Evolutionary conservation across 2,888 invertebrate genomes (phyloP), one percentile per base, ranked within the genome.

Genomic region (Ischnus inquisitorius): DNA sequence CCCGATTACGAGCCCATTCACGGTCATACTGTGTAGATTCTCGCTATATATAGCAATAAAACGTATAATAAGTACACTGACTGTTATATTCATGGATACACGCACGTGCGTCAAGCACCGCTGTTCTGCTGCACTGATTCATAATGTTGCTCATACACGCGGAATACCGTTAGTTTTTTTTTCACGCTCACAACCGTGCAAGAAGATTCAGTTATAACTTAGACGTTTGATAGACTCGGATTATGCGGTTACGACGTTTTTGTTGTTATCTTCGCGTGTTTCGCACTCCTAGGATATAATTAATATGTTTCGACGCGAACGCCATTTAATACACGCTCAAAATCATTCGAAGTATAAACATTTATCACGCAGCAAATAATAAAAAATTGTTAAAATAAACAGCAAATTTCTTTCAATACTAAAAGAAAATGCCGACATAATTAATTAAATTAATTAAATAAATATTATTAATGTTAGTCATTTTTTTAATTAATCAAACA

Each of bases 71-170:
- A 25, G 72, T 67, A 39, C 48, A 79, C 67, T 83, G 68, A 69
- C 68, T 75, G 60, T 19, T 54, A 57, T 43, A 46, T 67, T 48
- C 41, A 51, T 71, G 65, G 43, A 62, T 69, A 4, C 48, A 80
- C 62, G 74, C 75, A 75, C 80, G 79, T 74, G 65, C 67, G 74
- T 80, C 25, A 43, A 57, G 25, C 4, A 6, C 5, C 1, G 34
- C 34, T 1, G 34, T 22, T 65, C 43, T 74, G 54, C 41, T n/a
- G 57, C 72, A 60, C 22, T 74, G 72, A 68, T 74, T 67, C 79
- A 34, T 60, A 16, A 72, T 46, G 22, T 28, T 43, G 43, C 60
- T 65, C 67, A 60, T 74, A 67, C 41, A 34, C 46, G 60, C 68
- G 12, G 43, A 57, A 34, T 48, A 46, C 71, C 46, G 72, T 72